Conservation (phyloP, 1,140 invertebrate genomes). For the Mamestra configurata region DNA sequence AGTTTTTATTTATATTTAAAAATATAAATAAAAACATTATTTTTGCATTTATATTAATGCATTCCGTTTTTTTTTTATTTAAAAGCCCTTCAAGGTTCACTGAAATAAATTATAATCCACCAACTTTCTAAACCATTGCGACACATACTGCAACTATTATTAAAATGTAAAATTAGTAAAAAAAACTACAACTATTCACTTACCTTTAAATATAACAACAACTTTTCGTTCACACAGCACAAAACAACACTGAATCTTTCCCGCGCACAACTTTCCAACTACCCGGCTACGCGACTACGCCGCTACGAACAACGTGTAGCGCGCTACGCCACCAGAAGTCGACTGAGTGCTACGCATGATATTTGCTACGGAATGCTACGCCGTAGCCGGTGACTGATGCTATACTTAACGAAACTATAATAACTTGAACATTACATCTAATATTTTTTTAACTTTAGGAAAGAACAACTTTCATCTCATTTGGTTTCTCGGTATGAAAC, state of each 20-base stretch:
- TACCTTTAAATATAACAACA: conserved; percentile 36
- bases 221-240: conserved; percentile 24
- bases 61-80: too few relatives aligned
- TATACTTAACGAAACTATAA: conserved; percentile 43
- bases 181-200: conserved; percentile 3
- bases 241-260: conserved; percentile 46
- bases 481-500: conserved; percentile 30
- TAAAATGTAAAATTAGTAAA: not conserved
- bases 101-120: not conserved
- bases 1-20: too few relatives aligned
- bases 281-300: conserved; percentile 44
- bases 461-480: conserved; percentile 25
- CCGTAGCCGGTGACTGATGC: not conserved
- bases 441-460: conserved; percentile 20
- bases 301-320: conserved; percentile 53
- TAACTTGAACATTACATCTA: conserved; percentile 47
- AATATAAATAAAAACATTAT: too few relatives aligned
- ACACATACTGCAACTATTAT: not conserved
- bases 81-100: too few relatives aligned
- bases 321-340: conserved; percentile 48
- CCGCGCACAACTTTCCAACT: conserved; percentile 41
- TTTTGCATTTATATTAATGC: too few relatives aligned
- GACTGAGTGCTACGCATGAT: conserved; percentile 48
- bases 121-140: not conserved
- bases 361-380: conserved; percentile 15